Evolutionary conservation across 2,797 vertebrate species (phyloP), one percentile per base, ranked within the genome.

Genomic region (Manis pentadactyla): DNA sequence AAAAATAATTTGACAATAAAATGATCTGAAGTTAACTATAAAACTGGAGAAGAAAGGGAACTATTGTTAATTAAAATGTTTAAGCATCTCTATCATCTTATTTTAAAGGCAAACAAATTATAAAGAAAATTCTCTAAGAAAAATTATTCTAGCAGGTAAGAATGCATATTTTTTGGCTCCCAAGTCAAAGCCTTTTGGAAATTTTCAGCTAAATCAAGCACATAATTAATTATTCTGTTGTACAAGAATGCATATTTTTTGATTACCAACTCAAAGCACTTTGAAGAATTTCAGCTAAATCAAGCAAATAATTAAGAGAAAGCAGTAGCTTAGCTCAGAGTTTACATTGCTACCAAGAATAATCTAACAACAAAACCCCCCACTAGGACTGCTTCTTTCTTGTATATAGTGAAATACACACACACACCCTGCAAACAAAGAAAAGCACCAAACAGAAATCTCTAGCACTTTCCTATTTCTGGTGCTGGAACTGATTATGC

Each of bases 1-100:
- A 93, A 93, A 74, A 87, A 42, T 11, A 71, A 69, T 31, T 84
- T 95, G 77, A 66, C 42, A 82, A 90, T 71, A 82, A 92, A 93
- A 79, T 88, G 73, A 89, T 63, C 4, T 85, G 69, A 91, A 64
- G 9, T 51, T 69, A 86, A 74, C 53, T 34, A 31, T 11, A 78
- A 57, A 89, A 39, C 42, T 0, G 69, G 29, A 74, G 59, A 61
- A 25, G 69, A 49, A 90, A 84, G 18, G 66, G 39, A 91, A 55
- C 15, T 15, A n/a, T 4, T 71, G 18, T n/a, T 51, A 49, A 75
- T 42, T 71, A 86, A 94, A 93, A 92, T 39, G 29, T 49, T 71
- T 49, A 31, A 37, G 87, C 63, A 31, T 82, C 37, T 39, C 90
- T 69, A 64, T 87, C 18, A 57, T 66, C 63, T 95, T 81, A 78